Evolutionary conservation across 2,113 vertebrate genomes (phyloP).

Genomic region (Sphyrna mokarran): DNA sequence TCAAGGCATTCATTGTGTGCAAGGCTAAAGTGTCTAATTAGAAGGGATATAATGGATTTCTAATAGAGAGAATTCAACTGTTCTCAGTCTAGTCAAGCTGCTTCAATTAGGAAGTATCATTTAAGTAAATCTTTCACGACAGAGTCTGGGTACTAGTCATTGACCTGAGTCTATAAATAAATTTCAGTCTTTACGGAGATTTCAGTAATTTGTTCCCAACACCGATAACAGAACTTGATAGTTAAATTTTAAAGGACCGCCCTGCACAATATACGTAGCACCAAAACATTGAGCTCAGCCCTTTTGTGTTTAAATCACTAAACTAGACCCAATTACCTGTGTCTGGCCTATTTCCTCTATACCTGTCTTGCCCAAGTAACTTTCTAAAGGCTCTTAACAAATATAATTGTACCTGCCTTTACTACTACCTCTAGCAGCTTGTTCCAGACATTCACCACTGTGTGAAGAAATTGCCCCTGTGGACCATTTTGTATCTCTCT

Average conservation of each 20-base stretch:
- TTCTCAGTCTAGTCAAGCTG: slow-evolving; percentile 61
- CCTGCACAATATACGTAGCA: slow-evolving; percentile 44
- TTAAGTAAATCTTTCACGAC: slow-evolving; percentile 62
- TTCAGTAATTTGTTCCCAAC: slow-evolving; percentile 59
- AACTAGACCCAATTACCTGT: too few species aligned
- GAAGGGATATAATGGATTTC: slow-evolving; percentile 61
- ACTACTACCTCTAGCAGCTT: too few species aligned
- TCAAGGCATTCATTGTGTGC: slow-evolving; percentile 53
- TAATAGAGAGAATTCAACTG: slow-evolving; percentile 50
- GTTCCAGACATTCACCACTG: too few species aligned
- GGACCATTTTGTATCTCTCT: too few species aligned
- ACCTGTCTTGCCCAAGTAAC: too few species aligned
- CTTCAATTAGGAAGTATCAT: slow-evolving; percentile 58
- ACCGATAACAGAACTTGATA: slow-evolving; percentile 57
- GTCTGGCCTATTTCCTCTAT: too few species aligned
- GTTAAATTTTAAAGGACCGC: slow-evolving; percentile 48
- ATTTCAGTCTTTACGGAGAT: slow-evolving; percentile 49
- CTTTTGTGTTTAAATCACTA: slow-evolving; percentile 48
- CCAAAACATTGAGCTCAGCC: slow-evolving; percentile 60
- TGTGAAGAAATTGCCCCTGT: too few species aligned
- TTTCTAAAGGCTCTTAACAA: too few species aligned
- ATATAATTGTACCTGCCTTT: too few species aligned
- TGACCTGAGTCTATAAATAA: slow-evolving; percentile 52
- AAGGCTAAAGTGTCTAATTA: slow-evolving; percentile 50
- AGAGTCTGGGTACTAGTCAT: slow-evolving; percentile 53